phyloP scores from a whole-genome alignment of 2,888 invertebrate genomes.

The Papilio protenor region DNA sequence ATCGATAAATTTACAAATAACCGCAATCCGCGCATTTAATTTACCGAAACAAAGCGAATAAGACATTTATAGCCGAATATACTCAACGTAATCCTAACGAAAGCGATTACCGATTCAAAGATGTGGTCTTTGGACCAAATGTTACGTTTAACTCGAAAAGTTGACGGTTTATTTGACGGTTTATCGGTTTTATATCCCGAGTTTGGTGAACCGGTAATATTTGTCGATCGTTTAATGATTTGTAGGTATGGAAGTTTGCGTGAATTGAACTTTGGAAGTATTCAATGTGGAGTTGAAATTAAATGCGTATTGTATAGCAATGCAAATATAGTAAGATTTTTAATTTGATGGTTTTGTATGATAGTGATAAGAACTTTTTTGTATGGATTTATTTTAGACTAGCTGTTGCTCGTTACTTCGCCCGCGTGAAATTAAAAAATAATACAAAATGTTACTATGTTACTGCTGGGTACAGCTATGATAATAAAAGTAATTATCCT shows the following conservation, averaged over 20 bases:
- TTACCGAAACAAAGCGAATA: conserved; percentile 24
- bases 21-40: conserved; percentile 17
- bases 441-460: no score
- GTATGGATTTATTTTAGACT: neutral
- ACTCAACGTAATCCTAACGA: neutral
- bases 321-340: neutral
- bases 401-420: no score
- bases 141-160: conserved; percentile 27
- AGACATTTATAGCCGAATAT: conserved; percentile 29
- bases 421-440: no score
- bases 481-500: conserved; percentile 1
- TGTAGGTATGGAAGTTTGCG: conserved; percentile 14
- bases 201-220: conserved; percentile 19
- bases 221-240: conserved; percentile 12
- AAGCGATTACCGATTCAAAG: conserved; percentile 33
- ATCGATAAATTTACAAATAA: conserved; percentile 17
- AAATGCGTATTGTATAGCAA: neutral
- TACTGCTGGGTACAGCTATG: neutral
- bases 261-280: neutral
- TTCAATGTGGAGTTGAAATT: neutral
- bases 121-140: conserved; percentile 24
- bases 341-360: neutral
- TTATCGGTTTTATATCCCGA: conserved; percentile 38
- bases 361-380: neutral
- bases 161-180: conserved; percentile 40